Evolutionary conservation across 2,797 vertebrate genomes (phyloP).

Genomic region (Tragelaphus oryx): DNA sequence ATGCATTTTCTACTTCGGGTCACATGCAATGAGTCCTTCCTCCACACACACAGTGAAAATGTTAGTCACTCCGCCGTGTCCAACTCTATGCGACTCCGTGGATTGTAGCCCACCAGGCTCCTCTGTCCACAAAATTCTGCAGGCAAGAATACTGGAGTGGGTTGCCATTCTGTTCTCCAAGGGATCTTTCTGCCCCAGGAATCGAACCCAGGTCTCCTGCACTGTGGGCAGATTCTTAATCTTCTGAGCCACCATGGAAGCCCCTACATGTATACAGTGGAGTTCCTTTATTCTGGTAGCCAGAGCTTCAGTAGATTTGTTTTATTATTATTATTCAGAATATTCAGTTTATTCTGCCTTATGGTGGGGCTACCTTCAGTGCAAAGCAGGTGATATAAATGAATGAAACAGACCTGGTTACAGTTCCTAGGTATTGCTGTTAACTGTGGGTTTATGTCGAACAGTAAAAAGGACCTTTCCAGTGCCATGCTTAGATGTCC

Average conservation of each 20-base stretch:
- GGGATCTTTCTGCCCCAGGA: neutral
- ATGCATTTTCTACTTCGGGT: neutral
- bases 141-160: neutral
- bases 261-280: neutral
- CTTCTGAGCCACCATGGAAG: neutral
- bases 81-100: neutral
- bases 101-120: neutral
- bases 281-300: neutral
- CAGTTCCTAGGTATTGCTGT: neutral
- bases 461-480: neutral
- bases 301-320: neutral
- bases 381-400: neutral
- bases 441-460: neutral
- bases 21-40: neutral
- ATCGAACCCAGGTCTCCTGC: neutral
- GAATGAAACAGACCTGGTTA: neutral
- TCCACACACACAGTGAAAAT: neutral
- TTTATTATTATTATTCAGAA: neutral
- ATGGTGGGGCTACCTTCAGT: accelerated
- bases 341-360: neutral
- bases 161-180: neutral
- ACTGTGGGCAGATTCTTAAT: neutral
- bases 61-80: neutral
- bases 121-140: neutral
- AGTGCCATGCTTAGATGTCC: neutral